Evolutionary conservation across 2,797 vertebrate species (phyloP).

Genomic region (Acestrorhynchus altus): DNA sequence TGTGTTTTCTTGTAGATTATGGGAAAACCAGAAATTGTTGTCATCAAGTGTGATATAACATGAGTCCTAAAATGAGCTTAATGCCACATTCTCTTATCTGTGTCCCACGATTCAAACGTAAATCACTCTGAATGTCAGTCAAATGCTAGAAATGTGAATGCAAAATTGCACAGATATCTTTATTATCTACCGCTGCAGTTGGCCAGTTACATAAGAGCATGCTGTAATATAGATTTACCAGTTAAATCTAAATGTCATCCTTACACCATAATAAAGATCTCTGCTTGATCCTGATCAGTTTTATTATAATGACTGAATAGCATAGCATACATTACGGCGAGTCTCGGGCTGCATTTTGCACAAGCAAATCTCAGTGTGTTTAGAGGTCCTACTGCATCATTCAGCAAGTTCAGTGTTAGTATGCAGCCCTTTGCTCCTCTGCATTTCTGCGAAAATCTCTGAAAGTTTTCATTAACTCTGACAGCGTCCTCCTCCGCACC

Average conservation of each 20-base stretch:
- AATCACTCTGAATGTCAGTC: too few species aligned
- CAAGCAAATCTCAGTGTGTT: not conserved
- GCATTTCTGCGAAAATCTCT: slow-evolving; percentile 25
- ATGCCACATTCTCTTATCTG: too few species aligned
- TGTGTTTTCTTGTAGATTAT: too few species aligned
- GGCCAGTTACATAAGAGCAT: too few species aligned
- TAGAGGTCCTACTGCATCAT: not conserved
- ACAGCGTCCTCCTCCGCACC: slow-evolving; percentile 21
- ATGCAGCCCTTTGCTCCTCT: slow-evolving; percentile 20
- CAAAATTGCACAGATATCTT: too few species aligned
- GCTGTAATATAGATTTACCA: not conserved
- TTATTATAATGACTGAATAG: not conserved
- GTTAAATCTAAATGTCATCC: not conserved
- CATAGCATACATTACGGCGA: not conserved
- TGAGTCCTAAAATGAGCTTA: too few species aligned
- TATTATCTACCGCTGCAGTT: too few species aligned
- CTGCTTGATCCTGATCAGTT: not conserved
- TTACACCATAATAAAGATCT: not conserved
- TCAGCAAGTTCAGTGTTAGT: slow-evolving; percentile 7
- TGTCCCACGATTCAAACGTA: too few species aligned
- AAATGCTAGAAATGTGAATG: too few species aligned
- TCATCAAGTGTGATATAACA: too few species aligned
- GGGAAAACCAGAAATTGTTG: too few species aligned
- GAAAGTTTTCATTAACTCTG: slow-evolving; percentile 16
- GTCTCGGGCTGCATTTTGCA: not conserved